These are phyloP conservation scores for human DNA, from an alignment of 2,113 vertebrate species.

Conservation along the genomic window GRCh38 chr11:30865501-30866000, in stretches of 20 bases:
- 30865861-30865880: neutral
- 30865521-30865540: slow-evolving; percentile 84
- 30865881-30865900: neutral
- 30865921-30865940: neutral
- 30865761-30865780: slow-evolving; percentile 82
- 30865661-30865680: slow-evolving; percentile 75
- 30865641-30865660: slow-evolving; percentile 82
- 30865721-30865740: slow-evolving; percentile 79
- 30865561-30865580: slow-evolving; percentile 88
- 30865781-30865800: slow-evolving; percentile 74
- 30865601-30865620: slow-evolving; percentile 82
- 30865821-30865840: slow-evolving; percentile 58
- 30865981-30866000: neutral
- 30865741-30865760: slow-evolving; percentile 72
- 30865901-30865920: neutral
- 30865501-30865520: slow-evolving; percentile 75
- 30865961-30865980: neutral
- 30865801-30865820: slow-evolving; percentile 75
- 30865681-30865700: slow-evolving; percentile 82
- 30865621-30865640: slow-evolving; percentile 82
- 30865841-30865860: slow-evolving; percentile 32
- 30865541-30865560: slow-evolving; percentile 87
- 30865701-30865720: slow-evolving; percentile 79
- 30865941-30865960: neutral
- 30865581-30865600: slow-evolving; percentile 85